Evolutionary conservation across 2,888 invertebrate species (phyloP), one percentile per base, ranked within the genome.

Genomic region (Ophion costatus): DNA sequence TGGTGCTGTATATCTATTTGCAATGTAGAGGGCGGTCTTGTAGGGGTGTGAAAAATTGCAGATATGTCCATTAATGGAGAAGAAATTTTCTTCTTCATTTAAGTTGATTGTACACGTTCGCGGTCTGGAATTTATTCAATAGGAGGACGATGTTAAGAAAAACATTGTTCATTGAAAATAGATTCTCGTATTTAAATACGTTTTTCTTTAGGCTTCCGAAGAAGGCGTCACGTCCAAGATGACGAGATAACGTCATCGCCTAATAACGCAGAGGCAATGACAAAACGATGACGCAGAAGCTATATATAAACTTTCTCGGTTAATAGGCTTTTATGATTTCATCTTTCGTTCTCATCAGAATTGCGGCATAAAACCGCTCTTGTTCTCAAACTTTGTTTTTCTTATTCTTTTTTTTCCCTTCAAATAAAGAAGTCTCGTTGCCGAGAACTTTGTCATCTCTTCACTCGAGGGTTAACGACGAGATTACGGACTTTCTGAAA

Each of bases 311-410:
- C 42, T 17, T 73, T n/a, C 61, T 38, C 42, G 61, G 42, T 73
- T 61, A 73, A 73, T 73, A 61, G 61, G 42, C 73, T 42, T 61
- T 73, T 73, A 73, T 38, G 59, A 73, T 73, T 73, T 59, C 73
- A 73, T 73, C 42, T 73, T 73, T 42, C 73, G 20, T 82, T 22
- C 70, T 71, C 71, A 64, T 66, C 29, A 73, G 22, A 61, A 73
- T 42, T 38, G 42, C 61, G 42, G 17, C 6, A 61, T 24, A 71
- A 57, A 71, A 33, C 57, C 2, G 11, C 42, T 42, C 42, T 61
- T 73, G 38, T 73, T 73, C 14, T 38, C 1, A 61, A 73, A 73
- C 29, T 61, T 73, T 73, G 59, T 42, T 24, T 17, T 33, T 42
- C 1, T 42, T 29, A 22, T 73, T 24, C 20, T 61, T 42, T 22